Evolutionary conservation across 2,888 invertebrate species (phyloP), one percentile per base, ranked within the genome.

Genomic region (Melanophora roralis): DNA sequence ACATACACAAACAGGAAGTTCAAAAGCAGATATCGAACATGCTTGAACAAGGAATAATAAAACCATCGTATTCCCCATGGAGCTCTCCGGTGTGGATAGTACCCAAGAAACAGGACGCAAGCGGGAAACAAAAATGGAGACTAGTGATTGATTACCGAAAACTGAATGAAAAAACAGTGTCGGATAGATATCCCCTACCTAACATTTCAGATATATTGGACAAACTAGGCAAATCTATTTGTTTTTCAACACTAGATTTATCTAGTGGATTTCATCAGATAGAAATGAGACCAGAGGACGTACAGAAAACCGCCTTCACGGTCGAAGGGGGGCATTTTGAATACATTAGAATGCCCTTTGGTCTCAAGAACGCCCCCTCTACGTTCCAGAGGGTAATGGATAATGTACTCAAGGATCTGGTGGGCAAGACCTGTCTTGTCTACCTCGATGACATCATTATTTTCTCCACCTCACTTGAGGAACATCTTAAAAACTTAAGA

Each of bases 271-370:
- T 43, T 43, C 68, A 78, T 51, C 57, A 73, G 27, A 73, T 73
- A 6, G 55, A 36, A 36, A 55, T 78, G 49, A 1, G 55, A 12
- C 11, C 19, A 34, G 14, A 27, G 27, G 32, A 49, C 12, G 32
- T 32, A 5, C n/a, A 57, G 12, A 74, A 77, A 49, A 64, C 69
- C 9, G 74, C 68, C 5, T 77, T 81, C 49, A 55, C 60, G 1
- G 57, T 73, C 1, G 65, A 76, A 45, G 53, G 47, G 0, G 80
- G 69, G 0, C 71, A 77, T 40, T 77, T 45, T 49, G 77, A 74
- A 38, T 77, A 11, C 32, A 16, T 57, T 5, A 57, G 64, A 1
- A 57, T 77, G 45, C 65, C 71, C 0, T 71, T 77, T 40, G 71
- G 49, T 4, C 36, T 69, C 27, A 76, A 74, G 23, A 76, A 49